phyloP scores from a whole-genome alignment of 2,888 invertebrate genomes.

The Coelinius sp. region DNA sequence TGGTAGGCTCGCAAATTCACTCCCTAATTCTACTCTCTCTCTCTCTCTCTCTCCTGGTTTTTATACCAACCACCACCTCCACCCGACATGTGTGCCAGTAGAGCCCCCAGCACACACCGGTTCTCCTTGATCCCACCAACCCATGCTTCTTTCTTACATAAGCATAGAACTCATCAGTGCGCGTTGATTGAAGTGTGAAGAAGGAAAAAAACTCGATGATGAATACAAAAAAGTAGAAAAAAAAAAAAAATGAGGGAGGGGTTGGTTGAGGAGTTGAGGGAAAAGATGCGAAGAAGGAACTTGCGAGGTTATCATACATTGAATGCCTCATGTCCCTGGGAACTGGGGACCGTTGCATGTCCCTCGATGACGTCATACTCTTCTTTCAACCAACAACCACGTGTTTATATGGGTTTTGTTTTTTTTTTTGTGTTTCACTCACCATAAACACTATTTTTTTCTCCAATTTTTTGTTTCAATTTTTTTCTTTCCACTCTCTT shows the following conservation, averaged over 20 bases:
- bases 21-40: conserved; percentile 7
- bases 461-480: neutral
- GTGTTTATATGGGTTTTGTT: neutral
- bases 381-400: conserved; percentile 3
- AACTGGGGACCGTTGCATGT: conserved; percentile 9
- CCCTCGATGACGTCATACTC: conserved; percentile 14
- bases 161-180: conserved; percentile 46
- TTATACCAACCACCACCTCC: conserved; percentile 9
- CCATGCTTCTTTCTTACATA: conserved; percentile 62
- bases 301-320: neutral
- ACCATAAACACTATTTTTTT: conserved; percentile 7
- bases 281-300: conserved; percentile 36
- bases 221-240: conserved; percentile 2
- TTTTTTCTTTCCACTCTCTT: neutral
- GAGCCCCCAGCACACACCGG: conserved; percentile 52
- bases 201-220: conserved; percentile 13
- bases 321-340: conserved; percentile 2
- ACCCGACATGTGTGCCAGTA: conserved; percentile 52
- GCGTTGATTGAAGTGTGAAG: neutral
- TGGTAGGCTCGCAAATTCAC: conserved; percentile 47
- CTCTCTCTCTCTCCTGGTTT: neutral
- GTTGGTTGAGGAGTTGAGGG: conserved; percentile 32
- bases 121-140: conserved; percentile 66
- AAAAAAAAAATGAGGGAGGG: neutral
- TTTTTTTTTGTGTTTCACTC: neutral